A percentile compares a stretch with the other conserved stretches of the same genome.
Conservation (phyloP, 2,113 vertebrate species). For the Hyaena hyaena region DNA sequence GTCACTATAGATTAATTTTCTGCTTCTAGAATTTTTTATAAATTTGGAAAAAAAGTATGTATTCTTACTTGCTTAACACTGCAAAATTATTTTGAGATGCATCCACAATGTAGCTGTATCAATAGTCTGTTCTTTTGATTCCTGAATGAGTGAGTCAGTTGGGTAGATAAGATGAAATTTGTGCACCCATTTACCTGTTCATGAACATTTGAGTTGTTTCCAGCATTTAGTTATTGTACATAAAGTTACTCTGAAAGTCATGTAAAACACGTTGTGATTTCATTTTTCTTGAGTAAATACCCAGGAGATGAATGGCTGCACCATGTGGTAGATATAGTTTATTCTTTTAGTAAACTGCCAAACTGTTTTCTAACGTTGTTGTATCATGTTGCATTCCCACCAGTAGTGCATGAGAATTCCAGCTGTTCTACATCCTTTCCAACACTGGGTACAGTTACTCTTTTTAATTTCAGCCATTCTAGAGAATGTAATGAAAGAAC, state of each 20-base stretch:
- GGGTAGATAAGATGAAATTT: neutral
- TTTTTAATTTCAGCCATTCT: neutral
- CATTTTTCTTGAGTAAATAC: neutral
- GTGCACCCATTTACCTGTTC: neutral
- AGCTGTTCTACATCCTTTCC: neutral
- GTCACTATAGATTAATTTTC: neutral
- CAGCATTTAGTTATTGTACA: neutral
- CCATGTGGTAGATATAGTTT: neutral
- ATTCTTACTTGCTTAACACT: neutral
- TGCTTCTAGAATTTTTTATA: slow-evolving; percentile 12
- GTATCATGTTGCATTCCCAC: neutral
- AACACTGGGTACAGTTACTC: neutral
- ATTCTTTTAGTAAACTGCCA: neutral
- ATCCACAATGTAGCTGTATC: neutral
- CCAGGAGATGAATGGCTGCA: neutral
- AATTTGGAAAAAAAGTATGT: neutral
- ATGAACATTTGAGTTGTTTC: neutral
- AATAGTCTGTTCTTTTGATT: neutral
- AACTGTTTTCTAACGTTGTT: neutral
- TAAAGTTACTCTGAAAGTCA: neutral
- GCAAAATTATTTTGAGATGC: neutral
- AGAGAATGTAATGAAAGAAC: neutral
- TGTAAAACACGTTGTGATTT: neutral
- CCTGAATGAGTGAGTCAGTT: neutral
- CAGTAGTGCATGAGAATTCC: neutral